Conservation (phyloP, 2,797 vertebrate species). For the Dipus sagitta region DNA sequence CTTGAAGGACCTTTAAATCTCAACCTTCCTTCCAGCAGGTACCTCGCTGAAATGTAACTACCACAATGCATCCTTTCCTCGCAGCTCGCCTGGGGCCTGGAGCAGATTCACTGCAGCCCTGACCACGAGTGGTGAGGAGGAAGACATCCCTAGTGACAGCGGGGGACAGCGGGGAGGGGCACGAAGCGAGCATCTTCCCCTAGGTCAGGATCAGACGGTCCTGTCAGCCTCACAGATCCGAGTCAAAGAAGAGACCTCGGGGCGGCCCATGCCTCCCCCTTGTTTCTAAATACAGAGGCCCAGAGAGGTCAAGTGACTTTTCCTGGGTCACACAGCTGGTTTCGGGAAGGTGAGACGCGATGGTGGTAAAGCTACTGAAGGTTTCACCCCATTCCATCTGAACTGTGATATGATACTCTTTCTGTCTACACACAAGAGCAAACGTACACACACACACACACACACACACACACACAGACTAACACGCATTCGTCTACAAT, state of each 20-base stretch:
- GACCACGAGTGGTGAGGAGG: constrained; percentile 79
- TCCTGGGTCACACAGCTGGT: constrained; percentile 12
- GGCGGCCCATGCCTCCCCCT: background rate
- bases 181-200: constrained; percentile 69
- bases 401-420: background rate
- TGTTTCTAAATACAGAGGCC: constrained; percentile 52
- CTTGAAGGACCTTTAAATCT: constrained; percentile 86
- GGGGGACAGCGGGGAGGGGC: background rate
- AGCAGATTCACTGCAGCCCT: constrained; percentile 72
- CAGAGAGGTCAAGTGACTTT: constrained; percentile 46
- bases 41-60: constrained; percentile 84
- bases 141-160: constrained; percentile 79
- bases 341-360: background rate
- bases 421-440: background rate
- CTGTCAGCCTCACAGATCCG: background rate
- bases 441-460: background rate
- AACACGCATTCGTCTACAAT: constrained; percentile 86
- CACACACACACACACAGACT: background rate
- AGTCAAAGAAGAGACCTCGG: background rate
- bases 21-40: constrained; percentile 75
- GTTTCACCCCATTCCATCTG: background rate
- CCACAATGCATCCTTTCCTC: constrained; percentile 81
- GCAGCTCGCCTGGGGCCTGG: constrained; percentile 66
- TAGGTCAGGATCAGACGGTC: constrained; percentile 76
- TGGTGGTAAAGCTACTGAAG: background rate